These are phyloP conservation scores for Cheilosia scutellata DNA, from an alignment of 2,888 invertebrate species.

Conservation along the genomic window DNA sequence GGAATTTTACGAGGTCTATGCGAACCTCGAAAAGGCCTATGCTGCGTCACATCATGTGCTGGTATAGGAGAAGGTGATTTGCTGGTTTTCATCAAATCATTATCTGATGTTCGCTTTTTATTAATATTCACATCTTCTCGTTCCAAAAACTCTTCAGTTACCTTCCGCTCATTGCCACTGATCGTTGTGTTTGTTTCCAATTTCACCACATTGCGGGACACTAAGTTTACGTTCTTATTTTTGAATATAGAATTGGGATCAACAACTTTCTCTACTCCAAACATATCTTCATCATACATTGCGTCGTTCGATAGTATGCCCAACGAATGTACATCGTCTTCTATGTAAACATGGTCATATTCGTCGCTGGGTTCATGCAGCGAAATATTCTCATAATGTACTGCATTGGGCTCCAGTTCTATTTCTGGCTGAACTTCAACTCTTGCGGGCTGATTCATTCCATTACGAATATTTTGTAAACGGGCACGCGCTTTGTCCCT, in stretches of 20 bases:
- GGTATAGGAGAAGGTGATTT: conserved; percentile 13
- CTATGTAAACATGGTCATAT: not conserved
- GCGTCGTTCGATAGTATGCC: conserved; percentile 35
- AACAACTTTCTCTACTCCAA: conserved; percentile 6
- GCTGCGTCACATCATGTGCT: conserved; percentile 2
- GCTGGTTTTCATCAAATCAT: conserved; percentile 36
- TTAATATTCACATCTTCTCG: conserved; percentile 43
- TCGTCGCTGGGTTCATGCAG: conserved; percentile 42
- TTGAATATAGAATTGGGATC: conserved; percentile 44
- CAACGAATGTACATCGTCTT: not conserved
- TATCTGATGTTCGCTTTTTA: not conserved
- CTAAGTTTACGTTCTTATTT: conserved; percentile 24
- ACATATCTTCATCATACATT: conserved; percentile 52
- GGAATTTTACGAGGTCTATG: conserved; percentile 14
- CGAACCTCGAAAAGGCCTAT: not conserved
- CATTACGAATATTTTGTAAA: not conserved
- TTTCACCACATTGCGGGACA: conserved; percentile 35
- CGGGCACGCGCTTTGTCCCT: not conserved
- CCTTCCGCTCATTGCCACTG: conserved; percentile 20
- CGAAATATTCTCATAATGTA: conserved; percentile 8
- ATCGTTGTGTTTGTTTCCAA: conserved; percentile 50
- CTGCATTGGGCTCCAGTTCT: conserved; percentile 30
- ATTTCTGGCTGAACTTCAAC: not conserved
- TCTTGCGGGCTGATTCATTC: conserved; percentile 28
- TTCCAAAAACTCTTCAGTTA: conserved; percentile 56